phyloP scores from a whole-genome alignment of 2,797 vertebrate genomes.

The Scolopax bukidnonensis region DNA sequence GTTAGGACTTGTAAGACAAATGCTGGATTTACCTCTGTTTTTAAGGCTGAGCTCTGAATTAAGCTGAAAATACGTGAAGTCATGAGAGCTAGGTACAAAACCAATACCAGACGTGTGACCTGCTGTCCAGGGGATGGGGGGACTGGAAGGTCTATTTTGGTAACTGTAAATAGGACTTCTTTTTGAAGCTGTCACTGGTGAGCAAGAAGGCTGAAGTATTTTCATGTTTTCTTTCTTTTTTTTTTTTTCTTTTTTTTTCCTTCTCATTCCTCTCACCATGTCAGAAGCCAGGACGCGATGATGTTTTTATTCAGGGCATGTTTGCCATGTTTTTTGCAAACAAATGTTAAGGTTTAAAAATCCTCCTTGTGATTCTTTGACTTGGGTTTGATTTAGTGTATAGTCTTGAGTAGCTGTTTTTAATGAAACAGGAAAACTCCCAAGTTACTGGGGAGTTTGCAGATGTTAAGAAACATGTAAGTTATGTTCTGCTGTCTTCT shows the following conservation, averaged over 20 bases:
- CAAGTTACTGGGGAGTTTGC: background rate
- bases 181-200: background rate
- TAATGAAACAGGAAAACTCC: background rate
- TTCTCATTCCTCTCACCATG: background rate
- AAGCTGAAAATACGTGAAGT: background rate
- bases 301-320: background rate
- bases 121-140: background rate
- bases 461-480: background rate
- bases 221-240: background rate
- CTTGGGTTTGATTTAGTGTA: background rate
- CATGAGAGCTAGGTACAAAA: background rate
- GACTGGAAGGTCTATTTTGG: background rate
- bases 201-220: background rate
- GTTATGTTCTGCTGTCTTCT: accelerated
- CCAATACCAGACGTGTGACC: accelerated
- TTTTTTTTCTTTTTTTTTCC: accelerated
- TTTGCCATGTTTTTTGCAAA: background rate
- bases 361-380: background rate
- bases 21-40: background rate
- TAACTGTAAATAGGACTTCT: background rate
- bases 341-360: background rate
- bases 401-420: background rate
- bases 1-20: background rate
- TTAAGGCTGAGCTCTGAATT: background rate
- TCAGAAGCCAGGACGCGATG: accelerated